Base-by-base conservation (phyloP, 2,113 vertebrate species). In the Gavialis gangeticus region DNA sequence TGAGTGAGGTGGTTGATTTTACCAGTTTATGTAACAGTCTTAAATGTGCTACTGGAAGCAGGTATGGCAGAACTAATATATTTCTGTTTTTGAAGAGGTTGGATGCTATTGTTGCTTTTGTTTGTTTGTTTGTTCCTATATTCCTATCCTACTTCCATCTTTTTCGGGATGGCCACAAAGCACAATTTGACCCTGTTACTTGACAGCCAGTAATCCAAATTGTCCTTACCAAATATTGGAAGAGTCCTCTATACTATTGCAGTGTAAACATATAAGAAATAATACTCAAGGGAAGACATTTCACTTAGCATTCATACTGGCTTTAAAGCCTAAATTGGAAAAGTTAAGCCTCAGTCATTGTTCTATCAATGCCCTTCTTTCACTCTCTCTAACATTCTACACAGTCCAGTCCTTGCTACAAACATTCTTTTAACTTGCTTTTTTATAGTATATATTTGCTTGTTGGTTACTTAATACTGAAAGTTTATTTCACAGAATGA, bases 121-220 rank as follows among this genome's bases (percentile, higher is more conserved):
- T 22, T 73, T 6, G 46, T 46, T 46, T 46, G 7, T 46, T 46
- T 46, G 46, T 46, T 46, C 46, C 46, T 46, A 46, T 46, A 46
- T 17, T 25, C 21, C 46, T 73, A 12, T 46, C 69, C 30, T 13
- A 73, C 34, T 73, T 34, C 34, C 34, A 24, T 73, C 89, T 91
- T 95, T 93, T 92, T 76, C 81, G 87, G 28, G 54, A 24, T 76
- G 69, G 28, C 64, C 89, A 67, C 71, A 89, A 91, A 89, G 18
- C 56, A 62, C 58, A 24, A 76, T 89, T 89, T 82, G 56, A 2
- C 62, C 92, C 10, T 13, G 30, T 71, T 22, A 24, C 27, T 22
- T 46, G 24, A 71, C 19, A 37, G 89, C 21, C 62, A 81, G 0
- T 82, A 85, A 55, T 27, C 30, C 1, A 82, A 30, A 54, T 94